Evolutionary conservation across 2,888 invertebrate species (phyloP), one percentile per base, ranked within the genome.

Genomic region (Agriopis aurantiaria): DNA sequence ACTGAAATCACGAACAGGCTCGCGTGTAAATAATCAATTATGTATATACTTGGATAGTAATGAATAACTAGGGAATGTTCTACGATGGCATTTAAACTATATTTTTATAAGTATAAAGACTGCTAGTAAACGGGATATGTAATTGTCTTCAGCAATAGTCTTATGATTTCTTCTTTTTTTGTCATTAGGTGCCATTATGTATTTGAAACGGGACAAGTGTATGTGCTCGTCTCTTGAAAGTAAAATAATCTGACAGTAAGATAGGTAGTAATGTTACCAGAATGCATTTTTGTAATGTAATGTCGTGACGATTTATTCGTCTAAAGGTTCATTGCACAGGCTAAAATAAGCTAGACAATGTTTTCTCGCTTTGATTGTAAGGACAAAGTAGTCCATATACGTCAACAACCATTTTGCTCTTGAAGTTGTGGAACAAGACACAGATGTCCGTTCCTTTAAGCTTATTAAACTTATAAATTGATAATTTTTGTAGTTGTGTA

Each of bases 41-140:
- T 86, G 84, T 86, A 85, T 80, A 84, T 85, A 86, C 71, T 71
- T 80, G 78, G 69, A 67, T 75, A 74, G 68, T 72, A 64, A 57
- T 52, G n/a, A 57, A 57, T 12, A 23, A 72, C 71, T 76, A 78
- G 68, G 71, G 69, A 71, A 69, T 68, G 70, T 71, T 60, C 72
- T 73, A 75, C 69, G 73, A 72, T 75, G 78, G 74, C 77, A 75
- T 73, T 74, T 71, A 76, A 71, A 76, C 69, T 74, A 49, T 76
- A 79, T 69, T 69, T 73, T 58, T 73, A 65, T 74, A 75, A 74
- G 69, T 67, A 63, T 73, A 73, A 82, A 80, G 82, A 82, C 83
- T 83, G 83, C 77, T 76, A 76, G 75, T 71, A 69, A 71, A 72
- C 69, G 68, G 68, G 70, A 69, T 71, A 64, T 62, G 62, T 57